A percentile compares a stretch with the other conserved stretches of the same genome.
These are phyloP conservation scores for Pipistrellus pipistrellus DNA, from an alignment of 2,797 vertebrate genomes.

Conservation along the genomic window DNA sequence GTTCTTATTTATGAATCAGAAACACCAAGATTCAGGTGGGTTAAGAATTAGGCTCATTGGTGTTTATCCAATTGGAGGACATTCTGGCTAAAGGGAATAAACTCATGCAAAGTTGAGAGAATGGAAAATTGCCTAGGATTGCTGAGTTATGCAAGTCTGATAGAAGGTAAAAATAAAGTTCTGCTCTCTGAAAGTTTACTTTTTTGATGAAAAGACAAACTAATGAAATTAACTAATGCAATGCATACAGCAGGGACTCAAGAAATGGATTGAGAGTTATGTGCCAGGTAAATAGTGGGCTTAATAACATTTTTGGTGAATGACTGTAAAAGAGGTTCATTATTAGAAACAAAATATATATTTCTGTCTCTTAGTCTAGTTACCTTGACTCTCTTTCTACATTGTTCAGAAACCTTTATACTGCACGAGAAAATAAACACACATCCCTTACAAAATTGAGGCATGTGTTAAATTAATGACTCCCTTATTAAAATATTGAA, in stretches of 20 bases:
- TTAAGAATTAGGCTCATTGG: neutral
- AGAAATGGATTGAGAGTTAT: neutral
- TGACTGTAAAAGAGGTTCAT: neutral
- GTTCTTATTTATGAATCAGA: slow-evolving; percentile 17
- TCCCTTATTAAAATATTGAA: neutral
- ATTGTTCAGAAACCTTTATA: neutral
- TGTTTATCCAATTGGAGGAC: neutral
- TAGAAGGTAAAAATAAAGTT: neutral
- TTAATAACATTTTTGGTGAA: neutral
- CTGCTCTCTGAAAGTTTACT: neutral
- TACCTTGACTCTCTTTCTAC: neutral
- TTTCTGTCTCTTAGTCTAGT: neutral
- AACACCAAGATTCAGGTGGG: neutral
- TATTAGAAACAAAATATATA: neutral
- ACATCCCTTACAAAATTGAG: neutral
- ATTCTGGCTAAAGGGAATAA: neutral
- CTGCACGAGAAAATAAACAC: neutral
- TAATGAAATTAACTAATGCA: neutral
- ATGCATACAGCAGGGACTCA: neutral
- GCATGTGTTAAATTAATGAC: neutral
- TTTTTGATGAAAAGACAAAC: slow-evolving; percentile 29
- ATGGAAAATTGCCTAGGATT: neutral
- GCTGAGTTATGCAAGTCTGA: neutral
- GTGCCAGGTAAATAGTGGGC: neutral
- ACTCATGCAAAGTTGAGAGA: neutral